phyloP scores from a whole-genome alignment of 1,140 invertebrate genomes.

The Lethocerus indicus region DNA sequence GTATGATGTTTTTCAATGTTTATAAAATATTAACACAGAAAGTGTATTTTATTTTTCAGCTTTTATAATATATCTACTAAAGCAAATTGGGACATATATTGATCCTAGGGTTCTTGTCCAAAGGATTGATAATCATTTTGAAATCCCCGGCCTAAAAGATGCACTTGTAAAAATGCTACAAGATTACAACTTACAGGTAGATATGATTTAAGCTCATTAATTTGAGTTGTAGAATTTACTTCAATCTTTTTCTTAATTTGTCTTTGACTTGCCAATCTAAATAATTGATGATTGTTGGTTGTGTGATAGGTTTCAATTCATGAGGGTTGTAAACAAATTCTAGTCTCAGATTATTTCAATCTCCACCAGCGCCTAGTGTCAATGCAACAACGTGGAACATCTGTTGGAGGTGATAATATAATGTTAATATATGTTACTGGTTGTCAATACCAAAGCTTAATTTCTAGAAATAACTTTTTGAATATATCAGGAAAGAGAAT shows the following conservation, averaged over 20 bases:
- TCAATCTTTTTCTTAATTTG: background rate
- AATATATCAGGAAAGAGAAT: conserved; percentile 24
- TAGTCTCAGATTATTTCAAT: conserved; percentile 76
- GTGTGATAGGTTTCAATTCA: conserved; percentile 54
- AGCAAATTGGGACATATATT: conserved; percentile 74
- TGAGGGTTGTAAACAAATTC: conserved; percentile 74
- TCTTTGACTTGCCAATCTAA: background rate
- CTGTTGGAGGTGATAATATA: conserved; percentile 33
- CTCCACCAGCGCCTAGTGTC: conserved; percentile 65
- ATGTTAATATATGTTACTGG: conserved; percentile 2
- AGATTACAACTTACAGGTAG: conserved; percentile 81
- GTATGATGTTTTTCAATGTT: no score
- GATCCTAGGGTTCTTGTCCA: conserved; percentile 77
- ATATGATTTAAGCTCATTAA: background rate
- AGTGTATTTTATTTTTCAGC: conserved; percentile 30
- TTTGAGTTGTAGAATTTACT: background rate
- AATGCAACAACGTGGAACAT: conserved; percentile 59
- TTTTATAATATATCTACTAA: conserved; percentile 57
- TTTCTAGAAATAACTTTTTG: background rate
- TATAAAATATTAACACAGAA: no score
- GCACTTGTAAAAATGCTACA: conserved; percentile 89
- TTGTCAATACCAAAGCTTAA: conserved; percentile 7
- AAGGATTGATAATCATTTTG: conserved; percentile 62
- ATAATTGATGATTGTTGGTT: conserved; percentile 8
- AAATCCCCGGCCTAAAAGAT: conserved; percentile 78